These are phyloP conservation scores for Sphaerophoria rueppellii DNA, from an alignment of 2,888 invertebrate genomes.

Conservation along the genomic window DNA sequence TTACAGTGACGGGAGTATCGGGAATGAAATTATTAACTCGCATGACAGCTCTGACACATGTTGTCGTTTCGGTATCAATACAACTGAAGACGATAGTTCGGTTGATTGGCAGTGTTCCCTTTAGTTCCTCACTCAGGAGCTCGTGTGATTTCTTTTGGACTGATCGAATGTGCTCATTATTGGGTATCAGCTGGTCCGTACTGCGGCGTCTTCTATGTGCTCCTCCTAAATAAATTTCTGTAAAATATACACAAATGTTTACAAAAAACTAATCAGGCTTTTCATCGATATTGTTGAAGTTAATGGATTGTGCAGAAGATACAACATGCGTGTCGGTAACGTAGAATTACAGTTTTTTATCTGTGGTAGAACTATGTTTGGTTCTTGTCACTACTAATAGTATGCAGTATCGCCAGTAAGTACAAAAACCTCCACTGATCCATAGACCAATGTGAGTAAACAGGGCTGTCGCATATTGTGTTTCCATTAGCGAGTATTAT, in stretches of 20 bases:
- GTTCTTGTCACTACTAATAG: no score
- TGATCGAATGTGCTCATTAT: conserved; percentile 79
- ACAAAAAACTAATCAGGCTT: no score
- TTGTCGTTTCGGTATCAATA: conserved; percentile 78
- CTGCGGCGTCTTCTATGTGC: conserved; percentile 76
- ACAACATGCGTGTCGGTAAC: no score
- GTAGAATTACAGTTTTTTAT: no score
- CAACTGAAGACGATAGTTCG: conserved; percentile 82
- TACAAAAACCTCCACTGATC: no score
- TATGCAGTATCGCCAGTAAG: no score
- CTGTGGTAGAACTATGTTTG: no score
- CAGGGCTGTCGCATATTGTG: no score
- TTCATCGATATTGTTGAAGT: no score
- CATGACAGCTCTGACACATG: conserved; percentile 80
- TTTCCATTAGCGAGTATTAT: no score
- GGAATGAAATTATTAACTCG: conserved; percentile 79
- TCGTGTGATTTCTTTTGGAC: conserved; percentile 78
- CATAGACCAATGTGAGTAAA: no score
- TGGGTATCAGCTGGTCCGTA: conserved; percentile 76
- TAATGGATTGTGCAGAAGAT: no score
- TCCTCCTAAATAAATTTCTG: conserved; percentile 47
- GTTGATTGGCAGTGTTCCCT: conserved; percentile 80
- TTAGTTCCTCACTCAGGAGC: conserved; percentile 79
- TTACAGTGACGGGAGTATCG: conserved; percentile 78
- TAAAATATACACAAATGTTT: neutral